A percentile compares a stretch with the other conserved stretches of the same genome.
phyloP scores from a whole-genome alignment of 30 jellyfish, hydroid and myxozoan species.

The Phacellophora camtschatica region DNA sequence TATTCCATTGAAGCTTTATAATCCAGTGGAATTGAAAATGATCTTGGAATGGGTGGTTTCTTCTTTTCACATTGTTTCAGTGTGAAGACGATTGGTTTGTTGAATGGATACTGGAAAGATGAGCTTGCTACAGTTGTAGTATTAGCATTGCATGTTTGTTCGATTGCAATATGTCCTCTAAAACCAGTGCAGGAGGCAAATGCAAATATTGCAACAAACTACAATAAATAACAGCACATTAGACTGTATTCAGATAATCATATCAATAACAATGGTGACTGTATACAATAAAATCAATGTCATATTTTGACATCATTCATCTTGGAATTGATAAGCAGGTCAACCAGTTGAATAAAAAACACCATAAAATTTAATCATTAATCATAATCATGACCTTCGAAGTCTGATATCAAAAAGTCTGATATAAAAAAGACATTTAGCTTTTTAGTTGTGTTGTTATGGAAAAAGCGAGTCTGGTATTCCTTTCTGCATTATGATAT shows the following conservation, averaged over 20 bases:
- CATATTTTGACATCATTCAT: no score
- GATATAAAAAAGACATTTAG: no score
- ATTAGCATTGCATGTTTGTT: conserved; percentile 25
- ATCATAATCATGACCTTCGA: no score
- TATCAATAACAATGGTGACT: no score
- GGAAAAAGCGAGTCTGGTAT: no score
- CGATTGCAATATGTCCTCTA: conserved; percentile 61
- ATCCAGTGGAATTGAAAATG: not conserved
- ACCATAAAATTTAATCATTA: no score
- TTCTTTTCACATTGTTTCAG: not conserved
- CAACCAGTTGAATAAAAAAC: no score
- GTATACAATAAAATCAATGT: no score
- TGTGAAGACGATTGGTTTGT: not conserved
- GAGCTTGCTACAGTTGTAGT: not conserved
- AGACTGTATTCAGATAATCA: not conserved
- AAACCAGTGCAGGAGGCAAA: conserved; percentile 92
- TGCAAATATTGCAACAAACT: conserved; percentile 93
- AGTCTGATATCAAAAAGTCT: no score
- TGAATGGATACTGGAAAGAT: conserved; percentile 65
- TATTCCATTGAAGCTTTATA: conserved; percentile 74
- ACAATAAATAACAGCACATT: not conserved
- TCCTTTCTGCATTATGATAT: no score
- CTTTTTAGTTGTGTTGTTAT: no score
- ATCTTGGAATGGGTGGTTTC: not conserved
- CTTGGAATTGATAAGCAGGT: no score